Percentiles rank a stretch among this genome's conserved stretches.
phyloP scores from a whole-genome alignment of 2,888 invertebrate genomes.

The Caenorhabditis becei region DNA sequence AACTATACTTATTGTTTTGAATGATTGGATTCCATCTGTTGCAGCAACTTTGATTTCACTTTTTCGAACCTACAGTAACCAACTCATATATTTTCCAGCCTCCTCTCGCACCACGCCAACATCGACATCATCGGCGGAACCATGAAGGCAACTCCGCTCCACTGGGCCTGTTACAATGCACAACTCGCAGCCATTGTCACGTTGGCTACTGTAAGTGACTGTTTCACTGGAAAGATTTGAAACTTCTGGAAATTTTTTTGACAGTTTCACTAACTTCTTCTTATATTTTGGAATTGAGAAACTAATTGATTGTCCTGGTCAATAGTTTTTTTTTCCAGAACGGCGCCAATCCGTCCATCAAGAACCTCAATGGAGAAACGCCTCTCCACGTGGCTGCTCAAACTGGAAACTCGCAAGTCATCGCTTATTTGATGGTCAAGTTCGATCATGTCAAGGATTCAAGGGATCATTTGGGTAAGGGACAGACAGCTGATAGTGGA shows the following conservation, averaged over 20 bases:
- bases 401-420: slow-evolving; percentile 34
- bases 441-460: slow-evolving; percentile 27
- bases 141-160: slow-evolving; percentile 93
- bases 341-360: slow-evolving; percentile 40
- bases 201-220: slow-evolving; percentile 36
- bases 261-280: too few species aligned
- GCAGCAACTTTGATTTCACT: too few species aligned
- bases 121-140: slow-evolving; percentile 96
- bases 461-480: slow-evolving; percentile 41
- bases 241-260: too few species aligned
- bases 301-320: not conserved
- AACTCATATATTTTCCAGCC: too few species aligned
- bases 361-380: slow-evolving; percentile 54
- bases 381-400: slow-evolving; percentile 64
- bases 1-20: too few species aligned
- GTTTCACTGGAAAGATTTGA: not conserved
- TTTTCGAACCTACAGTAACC: too few species aligned
- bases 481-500: too few species aligned
- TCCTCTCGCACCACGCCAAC: slow-evolving; percentile 82
- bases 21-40: too few species aligned
- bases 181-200: slow-evolving; percentile 27
- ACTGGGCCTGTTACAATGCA: slow-evolving; percentile 88
- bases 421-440: slow-evolving; percentile 55
- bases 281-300: too few species aligned
- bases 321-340: slow-evolving; percentile 25